These are phyloP conservation scores for Alethe diademata DNA, from an alignment of 2,113 vertebrate species.

Conservation along the genomic window DNA sequence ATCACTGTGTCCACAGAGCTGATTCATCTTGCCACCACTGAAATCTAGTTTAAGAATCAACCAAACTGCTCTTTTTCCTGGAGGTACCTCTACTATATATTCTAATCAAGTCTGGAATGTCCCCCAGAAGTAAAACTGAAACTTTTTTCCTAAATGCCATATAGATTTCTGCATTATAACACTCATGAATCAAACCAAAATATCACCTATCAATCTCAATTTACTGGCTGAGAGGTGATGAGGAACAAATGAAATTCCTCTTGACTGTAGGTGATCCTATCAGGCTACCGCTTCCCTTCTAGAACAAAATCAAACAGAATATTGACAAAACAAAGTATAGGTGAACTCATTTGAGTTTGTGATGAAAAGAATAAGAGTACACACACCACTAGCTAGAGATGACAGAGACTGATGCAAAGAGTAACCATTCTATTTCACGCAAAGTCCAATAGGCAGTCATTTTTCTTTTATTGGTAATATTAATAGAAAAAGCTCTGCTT, in stretches of 20 bases:
- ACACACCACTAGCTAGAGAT: neutral
- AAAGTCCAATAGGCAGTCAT: neutral
- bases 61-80: neutral
- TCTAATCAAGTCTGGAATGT: neutral
- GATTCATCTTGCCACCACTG: neutral
- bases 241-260: neutral
- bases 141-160: neutral
- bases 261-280: neutral
- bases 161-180: neutral
- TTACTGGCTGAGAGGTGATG: neutral
- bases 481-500: neutral
- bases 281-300: neutral
- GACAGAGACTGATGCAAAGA: neutral
- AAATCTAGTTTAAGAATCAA: neutral
- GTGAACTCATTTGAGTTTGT: neutral
- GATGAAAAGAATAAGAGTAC: neutral
- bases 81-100: fast-evolving
- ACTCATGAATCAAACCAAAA: neutral
- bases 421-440: neutral
- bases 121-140: neutral
- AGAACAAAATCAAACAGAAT: neutral
- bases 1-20: neutral
- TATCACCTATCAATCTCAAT: neutral
- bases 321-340: neutral
- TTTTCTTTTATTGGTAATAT: neutral